Evolutionary conservation across 2,113 vertebrate genomes (phyloP).

Genomic region (Gavialis gangeticus): DNA sequence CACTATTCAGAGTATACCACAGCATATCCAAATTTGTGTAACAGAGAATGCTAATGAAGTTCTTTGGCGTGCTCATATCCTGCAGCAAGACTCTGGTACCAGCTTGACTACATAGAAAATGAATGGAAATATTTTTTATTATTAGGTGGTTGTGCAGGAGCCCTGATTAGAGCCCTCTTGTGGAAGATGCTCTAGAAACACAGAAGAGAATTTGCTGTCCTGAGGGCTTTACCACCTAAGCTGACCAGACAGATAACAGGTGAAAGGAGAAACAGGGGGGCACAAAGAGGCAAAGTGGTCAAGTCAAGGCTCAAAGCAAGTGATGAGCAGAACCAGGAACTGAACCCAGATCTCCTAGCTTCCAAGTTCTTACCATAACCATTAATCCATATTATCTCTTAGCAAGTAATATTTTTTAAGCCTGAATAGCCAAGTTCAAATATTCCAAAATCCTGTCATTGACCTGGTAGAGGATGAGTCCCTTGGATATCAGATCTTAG

Average conservation of each 20-base stretch:
- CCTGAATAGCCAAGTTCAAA: neutral
- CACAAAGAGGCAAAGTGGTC: neutral
- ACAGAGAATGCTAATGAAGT: slow-evolving; percentile 39
- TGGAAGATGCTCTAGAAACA: neutral
- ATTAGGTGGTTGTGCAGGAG: neutral
- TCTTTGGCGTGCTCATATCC: neutral
- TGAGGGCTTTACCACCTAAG: neutral
- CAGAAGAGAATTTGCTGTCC: neutral
- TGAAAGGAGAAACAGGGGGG: neutral
- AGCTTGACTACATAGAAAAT: neutral
- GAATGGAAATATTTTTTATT: neutral
- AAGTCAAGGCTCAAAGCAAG: fast-evolving
- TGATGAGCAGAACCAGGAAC: fast-evolving
- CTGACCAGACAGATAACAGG: neutral
- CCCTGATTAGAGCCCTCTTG: neutral
- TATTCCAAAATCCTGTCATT: neutral
- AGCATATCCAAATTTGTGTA: slow-evolving; percentile 13
- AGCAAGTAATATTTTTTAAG: neutral
- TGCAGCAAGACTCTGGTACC: neutral
- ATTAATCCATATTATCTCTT: neutral
- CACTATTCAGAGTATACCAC: neutral
- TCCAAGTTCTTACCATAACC: neutral
- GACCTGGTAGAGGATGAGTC: neutral
- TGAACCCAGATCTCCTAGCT: neutral
- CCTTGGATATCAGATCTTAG: neutral